Evolutionary conservation across 2,797 vertebrate species (phyloP), one percentile per base, ranked within the genome.

Genomic region (Ibycter americanus): DNA sequence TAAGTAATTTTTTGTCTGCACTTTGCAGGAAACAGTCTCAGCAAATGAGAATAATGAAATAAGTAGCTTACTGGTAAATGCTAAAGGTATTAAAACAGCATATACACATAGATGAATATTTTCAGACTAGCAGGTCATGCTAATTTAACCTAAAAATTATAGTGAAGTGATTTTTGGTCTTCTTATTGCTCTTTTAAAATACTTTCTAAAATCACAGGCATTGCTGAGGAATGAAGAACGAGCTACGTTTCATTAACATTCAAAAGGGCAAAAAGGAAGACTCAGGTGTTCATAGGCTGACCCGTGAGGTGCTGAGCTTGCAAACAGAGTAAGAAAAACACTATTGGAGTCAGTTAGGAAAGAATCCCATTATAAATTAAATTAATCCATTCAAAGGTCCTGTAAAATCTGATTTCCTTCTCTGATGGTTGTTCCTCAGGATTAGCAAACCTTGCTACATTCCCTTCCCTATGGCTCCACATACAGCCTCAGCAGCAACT

Each of bases 261-360:
- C 11, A 29, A 65, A 89, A 70, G 10, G 12, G 12, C 20, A 72
- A 83, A 58, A 54, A 26, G 11, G 27, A 85, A 56, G 29, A 44
- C 14, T 52, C 9, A 12, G 0, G 0, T 38, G 49, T 51, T n/a
- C 19, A 46, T 4, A 65, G 34, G 10, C 32, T 65, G 55, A 47
- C 8, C 29, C 79, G 21, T 6, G 25, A 80, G 62, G 65, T 9
- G 55, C 23, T 13, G 8, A 77, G 8, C 25, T 59, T 83, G 8
- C 47, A 94, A 94, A 83, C 2, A 54, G 22, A 83, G 0, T 20
- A 82, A 40, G 34, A 65, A 72, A 85, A 88, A 8, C 5, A 32
- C 27, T 61, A 5, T 6, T 34, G 17, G 26, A 55, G 14, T n/a
- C 32, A 73, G 44, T 55, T 73, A 55, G 11, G 15, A 88, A 42